Conservation (phyloP, 2,888 invertebrate species). For the Tridacna crocea region DNA sequence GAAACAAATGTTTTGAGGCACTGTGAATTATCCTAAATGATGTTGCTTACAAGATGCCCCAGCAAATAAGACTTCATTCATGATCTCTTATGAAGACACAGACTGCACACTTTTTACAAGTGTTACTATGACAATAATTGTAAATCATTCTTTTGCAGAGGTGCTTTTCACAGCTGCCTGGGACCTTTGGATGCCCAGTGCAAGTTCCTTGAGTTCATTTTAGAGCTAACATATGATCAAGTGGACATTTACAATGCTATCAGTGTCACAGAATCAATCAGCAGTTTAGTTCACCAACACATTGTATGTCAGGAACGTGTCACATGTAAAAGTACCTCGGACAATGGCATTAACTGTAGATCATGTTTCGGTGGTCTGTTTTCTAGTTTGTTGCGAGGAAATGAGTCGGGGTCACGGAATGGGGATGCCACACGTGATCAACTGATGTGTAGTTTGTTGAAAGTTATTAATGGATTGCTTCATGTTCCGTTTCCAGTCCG, state of each 20-base stretch:
- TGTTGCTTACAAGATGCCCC: too few relatives aligned
- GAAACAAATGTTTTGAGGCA: too few relatives aligned
- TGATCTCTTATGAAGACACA: too few relatives aligned
- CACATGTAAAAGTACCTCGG: slow-evolving; percentile 82
- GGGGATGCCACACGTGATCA: slow-evolving; percentile 80
- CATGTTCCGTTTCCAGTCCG: slow-evolving; percentile 70
- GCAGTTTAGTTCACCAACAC: slow-evolving; percentile 80
- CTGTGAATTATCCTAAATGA: too few relatives aligned
- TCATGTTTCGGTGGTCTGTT: slow-evolving; percentile 90
- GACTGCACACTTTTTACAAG: too few relatives aligned
- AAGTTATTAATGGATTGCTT: slow-evolving; percentile 79
- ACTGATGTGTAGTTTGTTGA: slow-evolving; percentile 81
- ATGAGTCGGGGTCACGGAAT: slow-evolving; percentile 72
- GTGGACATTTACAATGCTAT: slow-evolving; percentile 90
- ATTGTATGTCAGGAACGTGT: slow-evolving; percentile 80
- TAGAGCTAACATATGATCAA: slow-evolving; percentile 88
- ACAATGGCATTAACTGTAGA: slow-evolving; percentile 84
- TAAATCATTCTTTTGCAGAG: slow-evolving; percentile 82
- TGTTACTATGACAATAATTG: too few relatives aligned
- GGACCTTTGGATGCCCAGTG: slow-evolving; percentile 91
- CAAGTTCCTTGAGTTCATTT: slow-evolving; percentile 88
- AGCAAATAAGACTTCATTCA: too few relatives aligned
- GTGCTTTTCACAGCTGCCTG: slow-evolving; percentile 82
- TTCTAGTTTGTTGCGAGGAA: slow-evolving; percentile 90
- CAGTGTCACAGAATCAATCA: slow-evolving; percentile 90